phyloP scores from a whole-genome alignment of 2,888 invertebrate species.

The Heliconius charithonia region DNA sequence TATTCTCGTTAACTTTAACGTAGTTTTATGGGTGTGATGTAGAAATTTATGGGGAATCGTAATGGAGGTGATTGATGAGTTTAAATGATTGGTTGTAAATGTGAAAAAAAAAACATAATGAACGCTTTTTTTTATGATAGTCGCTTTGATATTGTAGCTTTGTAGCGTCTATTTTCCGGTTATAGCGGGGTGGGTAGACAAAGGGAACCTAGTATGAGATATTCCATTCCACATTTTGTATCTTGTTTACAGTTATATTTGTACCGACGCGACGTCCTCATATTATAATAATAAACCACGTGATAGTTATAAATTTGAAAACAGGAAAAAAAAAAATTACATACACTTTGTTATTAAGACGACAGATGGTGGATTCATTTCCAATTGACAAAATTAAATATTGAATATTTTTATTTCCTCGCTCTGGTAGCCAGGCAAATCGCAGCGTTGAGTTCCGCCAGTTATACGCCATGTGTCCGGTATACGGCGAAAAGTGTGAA shows the following conservation, averaged over 20 bases:
- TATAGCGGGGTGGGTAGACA: neutral
- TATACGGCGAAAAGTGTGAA: no score
- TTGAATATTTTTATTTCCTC: neutral
- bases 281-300: no score
- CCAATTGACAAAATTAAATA: neutral
- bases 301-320: no score
- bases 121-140: neutral
- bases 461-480: no score
- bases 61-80: constrained; percentile 31
- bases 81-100: constrained; percentile 11
- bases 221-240: no score
- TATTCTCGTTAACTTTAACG: constrained; percentile 54
- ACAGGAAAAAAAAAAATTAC: no score
- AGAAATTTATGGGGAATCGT: constrained; percentile 29
- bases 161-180: neutral
- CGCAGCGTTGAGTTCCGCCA: no score
- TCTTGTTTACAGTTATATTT: no score
- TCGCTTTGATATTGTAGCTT: neutral
- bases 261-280: no score
- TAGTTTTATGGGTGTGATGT: constrained; percentile 23
- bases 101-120: neutral
- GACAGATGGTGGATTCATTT: neutral
- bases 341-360: no score
- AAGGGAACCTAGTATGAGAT: neutral
- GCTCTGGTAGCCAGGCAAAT: neutral